Conservation (phyloP, 2,888 invertebrate genomes). For the Catocala nupta region DNA sequence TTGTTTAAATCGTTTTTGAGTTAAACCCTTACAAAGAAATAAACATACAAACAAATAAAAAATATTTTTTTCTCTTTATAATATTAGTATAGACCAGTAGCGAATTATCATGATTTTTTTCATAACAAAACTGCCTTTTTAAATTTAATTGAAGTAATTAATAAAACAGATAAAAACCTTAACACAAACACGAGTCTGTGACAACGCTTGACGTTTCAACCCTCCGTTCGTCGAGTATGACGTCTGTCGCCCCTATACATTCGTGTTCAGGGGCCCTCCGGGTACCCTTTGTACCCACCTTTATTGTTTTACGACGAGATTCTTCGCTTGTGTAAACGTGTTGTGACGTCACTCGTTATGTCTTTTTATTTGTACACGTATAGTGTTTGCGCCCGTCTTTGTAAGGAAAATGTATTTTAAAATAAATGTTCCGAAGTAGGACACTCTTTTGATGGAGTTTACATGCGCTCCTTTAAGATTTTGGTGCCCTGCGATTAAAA, state of each 20-base stretch:
- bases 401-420: slow-evolving; percentile 9
- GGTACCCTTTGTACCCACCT: slow-evolving; percentile 57
- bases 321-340: slow-evolving; percentile 48
- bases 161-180: slow-evolving; percentile 3
- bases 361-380: slow-evolving; percentile 28
- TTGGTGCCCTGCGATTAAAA: no score
- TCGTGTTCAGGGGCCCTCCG: slow-evolving; percentile 38
- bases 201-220: slow-evolving; percentile 23
- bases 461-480: no score
- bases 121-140: background rate
- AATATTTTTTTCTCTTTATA: no score
- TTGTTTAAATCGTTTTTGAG: no score
- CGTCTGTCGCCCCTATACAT: slow-evolving; percentile 21
- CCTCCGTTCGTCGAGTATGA: slow-evolving; percentile 25
- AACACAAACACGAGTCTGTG: slow-evolving; percentile 20
- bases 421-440: slow-evolving; percentile 1
- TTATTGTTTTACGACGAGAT: slow-evolving; percentile 67
- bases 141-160: background rate
- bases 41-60: no score
- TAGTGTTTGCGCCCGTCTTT: slow-evolving; percentile 12
- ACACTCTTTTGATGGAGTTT: no score
- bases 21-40: no score
- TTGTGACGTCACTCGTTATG: slow-evolving; percentile 41
- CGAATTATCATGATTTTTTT: background rate
- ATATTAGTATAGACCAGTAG: no score